Base-by-base conservation (phyloP, 2,113 vertebrate species). In the Passer domesticus region DNA sequence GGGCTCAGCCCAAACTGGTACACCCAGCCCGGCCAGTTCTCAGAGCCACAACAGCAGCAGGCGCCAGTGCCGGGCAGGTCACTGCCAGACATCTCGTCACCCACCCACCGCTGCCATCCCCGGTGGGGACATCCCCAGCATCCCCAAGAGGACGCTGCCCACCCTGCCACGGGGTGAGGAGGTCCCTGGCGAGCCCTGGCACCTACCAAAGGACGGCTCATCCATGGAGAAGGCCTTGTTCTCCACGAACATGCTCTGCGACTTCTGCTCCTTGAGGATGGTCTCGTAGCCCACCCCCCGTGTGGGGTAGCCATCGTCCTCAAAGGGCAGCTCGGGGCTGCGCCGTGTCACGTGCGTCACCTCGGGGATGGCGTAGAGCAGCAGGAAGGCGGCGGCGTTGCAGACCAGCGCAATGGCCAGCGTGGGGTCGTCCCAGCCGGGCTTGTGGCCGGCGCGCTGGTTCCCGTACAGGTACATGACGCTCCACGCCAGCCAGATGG, bases 141-240 rank as follows among this genome's bases (percentile, higher is more conserved):
- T 35, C 62, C 55, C 79, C 63, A 16, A 0, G 22, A 21, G 35
- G 53, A 52, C 0, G 1, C 35, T 15, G 55, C 53, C 69, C 33
- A 10, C 52, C 28, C 52, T 5, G 44, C 18, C 44, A 1, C 0
- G 19, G 33, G 46, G 44, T 7, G 28, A 39, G 69, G n/a, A 41
- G 11, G 25, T 43, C n/a, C 30, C 47, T 0, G 25, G 49, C 5
- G 1, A 53, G 28, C 88, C 35, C 59, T 2, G 4, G 68, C 0
- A 0, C 86, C 31, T 97, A 99, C 99, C 99, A 67, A 98, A 90
- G 83, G 95, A 97, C 1, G 99, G 98, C 66, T 99, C 99, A 0
- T 99, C 99, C 99, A 99, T 98, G 22, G 99, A 98, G 96, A 99
- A 99, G 1, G 99, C 99, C 94, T 99, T 99, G 94, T 99, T 99